phyloP scores from a whole-genome alignment of 2,888 invertebrate genomes.

The Hydraecia micacea region DNA sequence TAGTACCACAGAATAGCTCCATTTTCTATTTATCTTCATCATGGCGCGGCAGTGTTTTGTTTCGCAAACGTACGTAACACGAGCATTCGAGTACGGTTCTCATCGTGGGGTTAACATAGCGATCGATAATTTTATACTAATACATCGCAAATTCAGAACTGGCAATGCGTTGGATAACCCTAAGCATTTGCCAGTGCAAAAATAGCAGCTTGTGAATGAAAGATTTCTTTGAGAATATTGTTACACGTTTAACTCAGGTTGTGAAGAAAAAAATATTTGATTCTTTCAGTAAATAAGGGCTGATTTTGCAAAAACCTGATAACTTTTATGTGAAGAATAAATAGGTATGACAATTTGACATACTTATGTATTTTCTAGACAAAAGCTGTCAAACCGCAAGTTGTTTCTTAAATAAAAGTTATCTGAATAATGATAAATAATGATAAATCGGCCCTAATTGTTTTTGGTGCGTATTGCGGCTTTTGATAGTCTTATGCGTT shows the following conservation, averaged over 20 bases:
- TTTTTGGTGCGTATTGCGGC: not conserved
- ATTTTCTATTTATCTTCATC: not conserved
- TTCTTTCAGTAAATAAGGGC: not conserved
- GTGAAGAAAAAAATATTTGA: not conserved
- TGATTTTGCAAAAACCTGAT: not conserved
- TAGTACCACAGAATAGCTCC: not conserved
- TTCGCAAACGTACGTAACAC: not conserved
- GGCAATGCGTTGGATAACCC: slow-evolving; percentile 6
- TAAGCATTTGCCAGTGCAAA: slow-evolving; percentile 15
- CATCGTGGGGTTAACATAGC: not conserved
- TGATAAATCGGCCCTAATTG: not conserved
- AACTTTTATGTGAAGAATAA: not conserved
- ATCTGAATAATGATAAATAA: not conserved
- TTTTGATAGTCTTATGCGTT: not conserved
- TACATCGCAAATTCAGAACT: slow-evolving; percentile 12
- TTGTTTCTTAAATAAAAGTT: not conserved
- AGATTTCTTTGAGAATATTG: not conserved
- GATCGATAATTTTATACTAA: slow-evolving; percentile 19
- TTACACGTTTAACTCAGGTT: not conserved
- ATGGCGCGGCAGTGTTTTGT: not conserved
- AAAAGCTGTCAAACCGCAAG: not conserved
- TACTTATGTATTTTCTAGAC: not conserved
- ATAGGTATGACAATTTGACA: not conserved
- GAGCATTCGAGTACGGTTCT: not conserved
- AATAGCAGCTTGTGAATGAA: not conserved